Base-by-base conservation (phyloP, 2,113 vertebrate genomes). In the Panthera leo region DNA sequence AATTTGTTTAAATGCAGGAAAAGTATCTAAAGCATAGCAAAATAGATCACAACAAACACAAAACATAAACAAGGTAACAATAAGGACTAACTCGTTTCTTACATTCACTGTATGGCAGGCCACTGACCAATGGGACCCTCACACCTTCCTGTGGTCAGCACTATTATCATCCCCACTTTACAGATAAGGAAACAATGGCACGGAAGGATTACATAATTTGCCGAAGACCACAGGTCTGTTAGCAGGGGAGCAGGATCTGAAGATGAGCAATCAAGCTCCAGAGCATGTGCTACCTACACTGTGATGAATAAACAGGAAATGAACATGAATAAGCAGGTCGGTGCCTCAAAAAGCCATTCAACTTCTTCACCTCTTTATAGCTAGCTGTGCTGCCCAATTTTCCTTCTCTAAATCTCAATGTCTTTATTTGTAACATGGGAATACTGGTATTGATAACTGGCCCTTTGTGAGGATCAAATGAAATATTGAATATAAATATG, bases 11-110 rank as follows among this genome's bases (percentile, higher is more conserved):
- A 92, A 88, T 65, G 0, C 75, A 91, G 36, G 55, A 80, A 93
- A 95, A 67, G 19, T 61, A 73, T 79, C 34, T 75, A 21, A 7
- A 75, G 23, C 84, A 85, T 7, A 78, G 55, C 27, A 91, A 91
- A 85, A 53, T 2, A 76, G 23, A 76, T 45, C 34, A 45, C 51
- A 7, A 25, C 19, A 83, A 61, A 86, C 23, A 61, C 19, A 70
- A n/a, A 27, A 85, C 67, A 5, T 68, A 5, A 83, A 68, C 7
- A 73, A 80, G 36, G 80, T 2, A 39, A 65, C 39, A 53, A 75
- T 25, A 70, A 68, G 70, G 68, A 34, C 5, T 63, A 80, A 55
- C 14, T 18, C 2, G 68, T 10, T 5, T 5, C 6, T 36, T 85
- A 1, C 2, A 39, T 0, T 84, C 71, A 15, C 29, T 58, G 1